A percentile compares a stretch with the other conserved stretches of the same genome.
phyloP scores from a whole-genome alignment of 1,140 invertebrate species.

The Octopus sinensis region DNA sequence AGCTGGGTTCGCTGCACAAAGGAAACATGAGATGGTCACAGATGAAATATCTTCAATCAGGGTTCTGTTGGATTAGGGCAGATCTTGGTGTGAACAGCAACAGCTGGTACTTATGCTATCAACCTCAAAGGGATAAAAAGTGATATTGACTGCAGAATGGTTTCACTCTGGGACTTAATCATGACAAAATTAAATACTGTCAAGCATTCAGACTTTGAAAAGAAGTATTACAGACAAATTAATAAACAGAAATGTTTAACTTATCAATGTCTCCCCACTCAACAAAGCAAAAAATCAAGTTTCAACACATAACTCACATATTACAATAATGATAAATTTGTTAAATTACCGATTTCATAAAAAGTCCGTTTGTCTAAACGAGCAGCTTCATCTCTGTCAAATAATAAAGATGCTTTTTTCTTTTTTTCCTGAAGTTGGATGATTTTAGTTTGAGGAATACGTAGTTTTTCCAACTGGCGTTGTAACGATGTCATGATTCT shows the following conservation, averaged over 20 bases:
- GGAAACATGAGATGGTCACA: no score
- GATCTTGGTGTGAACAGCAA: no score
- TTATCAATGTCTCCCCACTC: no score
- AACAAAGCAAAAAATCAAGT: not conserved
- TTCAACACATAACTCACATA: not conserved
- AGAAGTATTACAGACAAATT: not conserved
- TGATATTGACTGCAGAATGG: not conserved
- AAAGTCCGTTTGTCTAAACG: slow-evolving; percentile 77
- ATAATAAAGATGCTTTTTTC: slow-evolving; percentile 74
- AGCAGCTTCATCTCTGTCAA: slow-evolving; percentile 84
- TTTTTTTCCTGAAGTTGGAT: slow-evolving; percentile 66
- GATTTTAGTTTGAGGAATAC: slow-evolving; percentile 73
- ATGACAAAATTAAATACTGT: not conserved
- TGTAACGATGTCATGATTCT: slow-evolving; percentile 70
- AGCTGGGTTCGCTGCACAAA: no score
- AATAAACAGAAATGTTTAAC: not conserved
- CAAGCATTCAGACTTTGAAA: not conserved
- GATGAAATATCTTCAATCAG: no score
- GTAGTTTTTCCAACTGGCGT: slow-evolving; percentile 76
- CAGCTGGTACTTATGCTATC: no score
- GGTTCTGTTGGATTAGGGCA: no score
- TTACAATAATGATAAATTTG: not conserved
- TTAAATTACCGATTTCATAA: slow-evolving; percentile 72
- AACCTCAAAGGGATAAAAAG: not conserved
- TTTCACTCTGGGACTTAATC: not conserved